These are phyloP conservation scores for Diplodus sargus DNA, from an alignment of 2,797 vertebrate species.

Conservation along the genomic window DNA sequence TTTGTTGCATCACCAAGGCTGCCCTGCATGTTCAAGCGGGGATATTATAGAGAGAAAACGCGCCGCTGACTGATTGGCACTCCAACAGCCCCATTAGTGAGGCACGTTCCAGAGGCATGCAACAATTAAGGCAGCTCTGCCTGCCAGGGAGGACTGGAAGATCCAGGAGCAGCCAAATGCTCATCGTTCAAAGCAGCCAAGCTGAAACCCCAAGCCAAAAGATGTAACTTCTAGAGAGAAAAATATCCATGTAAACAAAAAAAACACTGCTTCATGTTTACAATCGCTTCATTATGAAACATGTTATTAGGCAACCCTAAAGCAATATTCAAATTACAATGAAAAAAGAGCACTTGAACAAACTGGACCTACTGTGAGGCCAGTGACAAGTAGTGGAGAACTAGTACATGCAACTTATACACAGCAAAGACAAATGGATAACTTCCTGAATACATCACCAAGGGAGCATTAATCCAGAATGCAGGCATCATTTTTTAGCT, in stretches of 20 bases:
- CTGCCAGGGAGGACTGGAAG: conserved; percentile 66
- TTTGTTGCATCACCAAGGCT: conserved; percentile 64
- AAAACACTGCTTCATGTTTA: conserved; percentile 26
- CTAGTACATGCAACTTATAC: background rate
- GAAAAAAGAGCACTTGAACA: conserved; percentile 31
- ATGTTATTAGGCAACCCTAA: conserved; percentile 6
- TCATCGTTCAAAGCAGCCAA: conserved; percentile 66
- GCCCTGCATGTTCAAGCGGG: conserved; percentile 45
- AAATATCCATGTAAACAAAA: conserved; percentile 47
- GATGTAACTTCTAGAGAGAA: conserved; percentile 46
- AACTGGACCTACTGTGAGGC: conserved; percentile 21
- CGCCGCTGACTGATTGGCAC: conserved; percentile 55
- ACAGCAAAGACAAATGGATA: conserved; percentile 29
- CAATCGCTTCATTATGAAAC: conserved; percentile 48
- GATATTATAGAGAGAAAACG: conserved; percentile 48
- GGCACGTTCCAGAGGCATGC: conserved; percentile 69
- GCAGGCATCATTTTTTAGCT: conserved; percentile 20
- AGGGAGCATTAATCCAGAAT: conserved; percentile 7
- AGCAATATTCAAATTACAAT: conserved; percentile 11
- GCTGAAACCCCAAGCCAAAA: conserved; percentile 60
- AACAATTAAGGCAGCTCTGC: conserved; percentile 66
- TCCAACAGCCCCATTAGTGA: conserved; percentile 66
- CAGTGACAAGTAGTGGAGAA: background rate
- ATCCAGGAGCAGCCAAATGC: conserved; percentile 61
- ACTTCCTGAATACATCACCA: conserved; percentile 31